Base-by-base conservation (phyloP, 2,888 invertebrate genomes). In the Drosophila longiperda region DNA sequence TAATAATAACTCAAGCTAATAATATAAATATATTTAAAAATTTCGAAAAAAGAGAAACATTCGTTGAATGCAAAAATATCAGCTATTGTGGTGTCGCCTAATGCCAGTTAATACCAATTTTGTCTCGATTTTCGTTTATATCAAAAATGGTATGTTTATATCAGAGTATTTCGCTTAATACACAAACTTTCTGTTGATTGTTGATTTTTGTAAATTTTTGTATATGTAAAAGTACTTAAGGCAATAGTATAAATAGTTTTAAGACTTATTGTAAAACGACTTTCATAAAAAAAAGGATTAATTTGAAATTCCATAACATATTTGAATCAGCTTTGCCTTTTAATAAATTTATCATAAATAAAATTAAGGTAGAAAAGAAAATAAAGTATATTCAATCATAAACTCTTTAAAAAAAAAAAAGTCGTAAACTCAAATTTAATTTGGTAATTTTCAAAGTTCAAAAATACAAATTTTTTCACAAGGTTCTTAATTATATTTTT, bases 61-160 rank as follows among this genome's bases (percentile, higher is more conserved):
- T 40, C 29, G 17, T 38, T 67, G 66, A 67, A 67, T 67, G 67
- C 67, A 23, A 67, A 66, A 54, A 50, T 23, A 23, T 40, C 50
- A 42, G 40, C 48, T 66, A 29, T 54, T 66, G 36, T 38, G 8
- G 32, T 48, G 17, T 8, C 15, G 26, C 49, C 34, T 67, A 55
- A 65, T 34, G 20, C 48, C 7, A 65, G 8, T 57, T 42, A 32
- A 66, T 55, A 57, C 20, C 29, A 11, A 23, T 33, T 42, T 36
- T 17, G 33, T 65, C n/a, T 17, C 29, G 34, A 7, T 40, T 20
- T 33, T 48, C 38, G 20, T 15, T 33, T 48, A 26, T 38, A 65
- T 26, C 12, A 29, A 48, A 54, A 20, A 49, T 12, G 26, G 12
- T 26, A 17, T 54, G 26, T 38, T 38, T 54, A 32, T 53, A 36